phyloP scores from a whole-genome alignment of 2,797 vertebrate genomes.

The Pogoniulus pusillus region DNA sequence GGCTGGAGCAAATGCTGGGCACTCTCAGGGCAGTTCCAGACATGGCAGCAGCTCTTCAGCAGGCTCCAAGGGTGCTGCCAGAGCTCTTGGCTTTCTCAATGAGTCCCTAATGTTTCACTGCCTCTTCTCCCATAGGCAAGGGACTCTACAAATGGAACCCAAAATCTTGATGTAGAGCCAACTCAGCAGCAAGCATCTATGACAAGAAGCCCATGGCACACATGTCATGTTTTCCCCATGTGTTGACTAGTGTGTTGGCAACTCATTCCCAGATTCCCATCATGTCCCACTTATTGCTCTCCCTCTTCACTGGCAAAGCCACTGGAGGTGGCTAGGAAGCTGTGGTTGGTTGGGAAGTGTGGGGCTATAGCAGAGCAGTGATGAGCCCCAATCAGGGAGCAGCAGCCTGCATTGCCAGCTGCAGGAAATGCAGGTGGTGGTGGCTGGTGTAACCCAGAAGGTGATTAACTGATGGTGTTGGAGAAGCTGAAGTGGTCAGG shows the following conservation, averaged over 20 bases:
- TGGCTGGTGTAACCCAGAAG: not conserved
- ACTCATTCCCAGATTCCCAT: fast-evolving
- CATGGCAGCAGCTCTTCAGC: not conserved
- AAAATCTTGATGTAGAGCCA: not conserved
- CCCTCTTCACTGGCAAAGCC: not conserved
- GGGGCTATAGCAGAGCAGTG: not conserved
- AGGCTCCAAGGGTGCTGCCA: not conserved
- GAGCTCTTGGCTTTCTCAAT: not conserved
- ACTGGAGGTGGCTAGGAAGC: not conserved
- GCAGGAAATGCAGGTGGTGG: not conserved
- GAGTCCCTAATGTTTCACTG: fast-evolving
- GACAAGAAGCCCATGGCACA: not conserved
- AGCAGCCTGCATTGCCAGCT: not conserved
- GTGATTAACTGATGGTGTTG: not conserved
- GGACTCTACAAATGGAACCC: not conserved
- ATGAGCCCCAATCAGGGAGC: not conserved
- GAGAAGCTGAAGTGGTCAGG: not conserved
- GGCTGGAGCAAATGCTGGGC: fast-evolving
- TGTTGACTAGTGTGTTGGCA: not conserved
- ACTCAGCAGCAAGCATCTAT: fast-evolving
- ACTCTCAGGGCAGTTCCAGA: fast-evolving
- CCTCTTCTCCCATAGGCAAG: not conserved
- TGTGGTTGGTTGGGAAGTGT: not conserved
- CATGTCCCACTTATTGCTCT: not conserved
- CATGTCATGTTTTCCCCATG: fast-evolving